These are phyloP conservation scores for Phalera bucephala DNA, from an alignment of 2,888 invertebrate genomes.

Conservation along the genomic window DNA sequence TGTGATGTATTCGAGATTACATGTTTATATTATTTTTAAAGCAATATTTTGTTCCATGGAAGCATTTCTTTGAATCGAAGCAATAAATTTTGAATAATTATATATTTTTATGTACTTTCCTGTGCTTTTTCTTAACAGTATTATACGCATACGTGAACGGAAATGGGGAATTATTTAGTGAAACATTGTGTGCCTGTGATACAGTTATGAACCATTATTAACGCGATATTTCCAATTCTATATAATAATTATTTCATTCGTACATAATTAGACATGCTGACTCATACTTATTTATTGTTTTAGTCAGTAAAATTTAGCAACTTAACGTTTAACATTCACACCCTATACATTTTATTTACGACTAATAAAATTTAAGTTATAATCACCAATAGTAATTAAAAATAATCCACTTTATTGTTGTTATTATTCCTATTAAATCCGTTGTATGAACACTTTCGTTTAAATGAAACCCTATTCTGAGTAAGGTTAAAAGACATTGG, in stretches of 20 bases:
- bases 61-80: conserved; percentile 58
- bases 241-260: conserved; percentile 19
- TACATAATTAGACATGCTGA: conserved; percentile 18
- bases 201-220: conserved; percentile 22
- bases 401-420: conserved; percentile 27
- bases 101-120: conserved; percentile 33
- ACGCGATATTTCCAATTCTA: conserved; percentile 19
- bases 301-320: conserved; percentile 21
- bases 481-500: conserved; percentile 67
- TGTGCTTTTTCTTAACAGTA: conserved; percentile 37
- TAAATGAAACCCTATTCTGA: conserved; percentile 33
- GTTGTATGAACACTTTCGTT: conserved; percentile 23
- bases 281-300: conserved; percentile 17
- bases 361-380: conserved; percentile 11
- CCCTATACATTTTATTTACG: conserved; percentile 21
- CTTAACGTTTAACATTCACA: conserved; percentile 12
- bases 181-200: conserved; percentile 28
- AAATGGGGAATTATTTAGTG: conserved; percentile 23
- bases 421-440: conserved; percentile 29
- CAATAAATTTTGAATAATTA: conserved; percentile 55
- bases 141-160: conserved; percentile 28
- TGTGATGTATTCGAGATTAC: conserved; percentile 64
- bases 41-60: conserved; percentile 58
- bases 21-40: conserved; percentile 58
- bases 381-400: conserved; percentile 19